Base-by-base conservation (phyloP, 2,888 invertebrate genomes). In the Eustalomyia histrio region DNA sequence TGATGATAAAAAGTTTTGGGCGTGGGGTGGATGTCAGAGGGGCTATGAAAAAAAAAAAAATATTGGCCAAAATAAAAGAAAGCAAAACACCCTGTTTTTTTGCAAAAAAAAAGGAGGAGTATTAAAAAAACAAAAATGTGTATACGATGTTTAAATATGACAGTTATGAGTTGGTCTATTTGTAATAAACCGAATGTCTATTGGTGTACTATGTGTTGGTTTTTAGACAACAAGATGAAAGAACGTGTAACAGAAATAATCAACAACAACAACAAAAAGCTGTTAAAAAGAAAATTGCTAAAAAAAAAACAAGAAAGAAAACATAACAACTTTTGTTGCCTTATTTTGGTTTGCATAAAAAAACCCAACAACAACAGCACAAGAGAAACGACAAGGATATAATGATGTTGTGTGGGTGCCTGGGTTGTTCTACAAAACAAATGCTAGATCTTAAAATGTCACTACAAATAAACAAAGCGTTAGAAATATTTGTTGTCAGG, bases 401-500 rank as follows among this genome's bases (percentile, higher is more conserved):
- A n/a, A 18, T 50, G 35, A 14, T 8, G 21, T 24, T 50, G 24
- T 35, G 53, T 52, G 52, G 53, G 60, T 47, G 18, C 35, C n/a
- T 57, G 17, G 47, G 24, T 39, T 43, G 57, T 29, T 29, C 29
- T 12, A 57, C 17, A 33, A 29, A 47, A n/a, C 53, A 47, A 71
- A 65, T 16, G 53, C 47, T 50, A 67, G 65, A 80, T 79, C 78
- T 73, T 80, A 72, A 74, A 82, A 84, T 84, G 84, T 83, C 85
- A 84, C 83, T 67, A 73, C 82, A 79, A 81, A 85, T 84, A 80
- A 85, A 83, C 72, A 80, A 74, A 79, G 76, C 82, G 69, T 76
- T 82, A 80, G 80, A 73, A 80, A 79, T 76, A 84, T 79, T 82
- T 83, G 84, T 85, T 86, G 87, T 86, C 87, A 87, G 85, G 85